phyloP scores from a whole-genome alignment of 2,797 vertebrate genomes.

The Tokudaia muenninki region DNA sequence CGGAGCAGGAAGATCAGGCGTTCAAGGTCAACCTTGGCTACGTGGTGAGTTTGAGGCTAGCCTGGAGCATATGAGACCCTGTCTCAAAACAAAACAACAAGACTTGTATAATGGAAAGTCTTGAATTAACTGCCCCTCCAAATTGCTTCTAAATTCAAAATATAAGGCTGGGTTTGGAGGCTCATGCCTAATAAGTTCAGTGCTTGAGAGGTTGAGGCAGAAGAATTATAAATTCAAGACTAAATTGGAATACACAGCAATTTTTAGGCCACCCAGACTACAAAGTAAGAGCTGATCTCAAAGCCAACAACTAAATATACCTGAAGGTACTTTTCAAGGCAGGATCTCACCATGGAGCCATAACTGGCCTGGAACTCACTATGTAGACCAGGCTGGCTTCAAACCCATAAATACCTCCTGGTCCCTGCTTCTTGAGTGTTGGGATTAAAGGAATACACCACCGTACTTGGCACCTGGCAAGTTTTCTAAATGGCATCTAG shows the following conservation, averaged over 20 bases:
- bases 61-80: not conserved
- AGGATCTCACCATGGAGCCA: not conserved
- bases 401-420: not conserved
- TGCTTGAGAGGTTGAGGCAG: not conserved
- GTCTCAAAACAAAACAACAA: not conserved
- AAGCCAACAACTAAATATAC: not conserved
- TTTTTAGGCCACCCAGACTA: not conserved
- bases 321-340: not conserved
- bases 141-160: not conserved
- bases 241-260: not conserved
- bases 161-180: not conserved
- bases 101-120: not conserved
- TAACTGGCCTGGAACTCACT: not conserved
- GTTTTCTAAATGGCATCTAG: not conserved
- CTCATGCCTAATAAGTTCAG: not conserved
- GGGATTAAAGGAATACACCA: not conserved
- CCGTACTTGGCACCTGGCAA: not conserved
- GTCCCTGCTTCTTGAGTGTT: not conserved
- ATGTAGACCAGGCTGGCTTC: not conserved
- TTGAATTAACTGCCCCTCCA: not conserved
- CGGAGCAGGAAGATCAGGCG: not conserved
- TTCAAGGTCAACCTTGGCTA: not conserved
- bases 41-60: not conserved
- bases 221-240: not conserved
- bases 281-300: not conserved